A percentile compares a stretch with the other conserved stretches of the same genome.
Evolutionary conservation across 1,140 invertebrate species (phyloP).

Genomic region (Lerema accius): DNA sequence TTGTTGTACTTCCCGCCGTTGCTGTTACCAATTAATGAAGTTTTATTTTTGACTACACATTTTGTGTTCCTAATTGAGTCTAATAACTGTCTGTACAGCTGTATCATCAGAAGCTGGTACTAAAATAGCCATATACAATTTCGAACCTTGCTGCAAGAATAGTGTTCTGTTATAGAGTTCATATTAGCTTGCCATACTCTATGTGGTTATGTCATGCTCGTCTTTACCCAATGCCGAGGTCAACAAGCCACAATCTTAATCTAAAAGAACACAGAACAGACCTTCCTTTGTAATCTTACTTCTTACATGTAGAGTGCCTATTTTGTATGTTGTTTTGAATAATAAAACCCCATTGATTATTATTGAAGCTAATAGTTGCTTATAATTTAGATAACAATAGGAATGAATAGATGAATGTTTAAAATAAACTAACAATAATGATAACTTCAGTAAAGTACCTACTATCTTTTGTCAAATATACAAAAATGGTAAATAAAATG

Average conservation of each 20-base stretch:
- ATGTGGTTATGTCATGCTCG: constrained; percentile 38
- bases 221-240: constrained; percentile 31
- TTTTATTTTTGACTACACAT: constrained; percentile 56
- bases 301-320: constrained; percentile 6
- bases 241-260: constrained; percentile 24
- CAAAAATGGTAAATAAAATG: too few species aligned
- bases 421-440: too few species aligned
- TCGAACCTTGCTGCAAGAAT: constrained; percentile 28
- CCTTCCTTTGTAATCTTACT: constrained; percentile 18
- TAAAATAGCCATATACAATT: constrained; percentile 22
- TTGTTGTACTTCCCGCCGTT: constrained; percentile 43
- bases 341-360: background rate
- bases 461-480: too few species aligned
- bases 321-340: constrained; percentile 5
- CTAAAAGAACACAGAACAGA: constrained; percentile 26
- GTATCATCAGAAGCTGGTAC: constrained; percentile 26
- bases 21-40: constrained; percentile 40
- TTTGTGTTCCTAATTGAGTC: constrained; percentile 56
- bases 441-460: too few species aligned
- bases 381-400: too few species aligned
- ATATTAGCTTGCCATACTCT: constrained; percentile 13
- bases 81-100: constrained; percentile 48
- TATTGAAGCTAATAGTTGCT: background rate
- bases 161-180: background rate
- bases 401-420: too few species aligned